These are phyloP conservation scores for Drosophila bipectinata DNA, from an alignment of 1,140 invertebrate species.

Conservation along the genomic window DNA sequence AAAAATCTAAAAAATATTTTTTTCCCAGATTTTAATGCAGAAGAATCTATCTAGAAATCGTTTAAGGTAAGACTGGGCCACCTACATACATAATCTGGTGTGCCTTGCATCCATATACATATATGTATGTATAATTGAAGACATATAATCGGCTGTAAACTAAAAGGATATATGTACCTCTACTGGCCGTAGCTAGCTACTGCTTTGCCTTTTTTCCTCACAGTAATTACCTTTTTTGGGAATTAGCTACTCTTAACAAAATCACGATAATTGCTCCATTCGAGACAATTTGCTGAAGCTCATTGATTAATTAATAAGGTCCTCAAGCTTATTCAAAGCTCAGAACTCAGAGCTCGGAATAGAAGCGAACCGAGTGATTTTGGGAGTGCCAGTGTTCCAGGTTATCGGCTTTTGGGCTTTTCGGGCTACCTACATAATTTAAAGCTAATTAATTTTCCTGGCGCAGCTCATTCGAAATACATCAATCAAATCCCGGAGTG, in stretches of 20 bases:
- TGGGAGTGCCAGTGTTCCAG: conserved; percentile 9
- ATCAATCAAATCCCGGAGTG: conserved; percentile 43
- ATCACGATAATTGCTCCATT: conserved; percentile 27
- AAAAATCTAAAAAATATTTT: too few species aligned
- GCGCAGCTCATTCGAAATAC: conserved; percentile 62
- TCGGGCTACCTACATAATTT: conserved; percentile 46
- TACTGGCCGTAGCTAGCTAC: too few species aligned
- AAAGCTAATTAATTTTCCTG: conserved; percentile 61
- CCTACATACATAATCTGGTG: too few species aligned
- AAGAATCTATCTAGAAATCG: too few species aligned
- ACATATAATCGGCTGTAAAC: too few species aligned
- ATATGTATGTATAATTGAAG: too few species aligned
- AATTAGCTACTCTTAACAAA: conserved; percentile 16
- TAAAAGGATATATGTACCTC: too few species aligned
- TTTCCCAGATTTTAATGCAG: too few species aligned
- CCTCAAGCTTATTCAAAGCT: conserved; percentile 9
- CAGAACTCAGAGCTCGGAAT: conserved; percentile 1
- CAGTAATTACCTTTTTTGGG: not conserved
- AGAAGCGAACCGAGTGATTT: conserved; percentile 4
- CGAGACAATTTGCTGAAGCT: conserved; percentile 15
- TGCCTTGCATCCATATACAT: too few species aligned
- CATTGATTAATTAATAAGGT: conserved; percentile 48
- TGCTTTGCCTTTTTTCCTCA: not conserved
- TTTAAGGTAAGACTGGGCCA: too few species aligned
- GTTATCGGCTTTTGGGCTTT: conserved; percentile 8